phyloP scores from a whole-genome alignment of 35 echinoderm and acorn worm species.

The Patiria miniata region DNA sequence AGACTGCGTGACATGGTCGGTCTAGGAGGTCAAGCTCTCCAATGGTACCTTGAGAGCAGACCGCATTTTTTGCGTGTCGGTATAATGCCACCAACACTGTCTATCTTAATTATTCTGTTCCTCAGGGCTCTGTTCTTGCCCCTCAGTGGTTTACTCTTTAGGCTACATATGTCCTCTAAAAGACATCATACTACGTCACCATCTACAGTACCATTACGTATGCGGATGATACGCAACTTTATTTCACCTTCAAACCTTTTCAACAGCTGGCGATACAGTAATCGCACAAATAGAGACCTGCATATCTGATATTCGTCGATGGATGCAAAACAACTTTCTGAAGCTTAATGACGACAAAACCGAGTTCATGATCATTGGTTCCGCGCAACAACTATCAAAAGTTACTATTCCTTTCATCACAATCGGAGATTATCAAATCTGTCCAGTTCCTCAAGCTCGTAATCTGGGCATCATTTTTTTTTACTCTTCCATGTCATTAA shows the following conservation, averaged over 20 bases:
- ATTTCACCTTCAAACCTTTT: no score
- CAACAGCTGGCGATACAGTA: no score
- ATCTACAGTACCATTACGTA: no score
- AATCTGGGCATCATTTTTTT: slow-evolving; percentile 19
- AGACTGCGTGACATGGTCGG: slow-evolving; percentile 34
- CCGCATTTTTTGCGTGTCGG: no score
- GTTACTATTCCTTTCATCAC: neutral
- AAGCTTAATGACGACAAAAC: slow-evolving; percentile 69
- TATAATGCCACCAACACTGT: no score
- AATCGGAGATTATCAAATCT: slow-evolving; percentile 22
- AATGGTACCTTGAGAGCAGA: no score
- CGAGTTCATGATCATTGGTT: slow-evolving; percentile 35
- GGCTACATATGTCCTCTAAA: no score
- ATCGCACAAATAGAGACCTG: slow-evolving; percentile 23
- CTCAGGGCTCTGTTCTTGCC: no score
- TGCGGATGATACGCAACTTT: no score
- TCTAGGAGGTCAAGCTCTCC: neutral
- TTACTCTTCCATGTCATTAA: neutral
- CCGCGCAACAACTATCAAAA: neutral
- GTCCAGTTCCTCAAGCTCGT: slow-evolving; percentile 2
- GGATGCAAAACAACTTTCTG: slow-evolving; percentile 56
- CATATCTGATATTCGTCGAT: slow-evolving; percentile 42
- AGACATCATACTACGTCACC: no score
- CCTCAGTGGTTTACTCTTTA: no score
- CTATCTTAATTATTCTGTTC: no score